phyloP scores from a whole-genome alignment of 2,797 vertebrate genomes.

The Muscicapa comitata region DNA sequence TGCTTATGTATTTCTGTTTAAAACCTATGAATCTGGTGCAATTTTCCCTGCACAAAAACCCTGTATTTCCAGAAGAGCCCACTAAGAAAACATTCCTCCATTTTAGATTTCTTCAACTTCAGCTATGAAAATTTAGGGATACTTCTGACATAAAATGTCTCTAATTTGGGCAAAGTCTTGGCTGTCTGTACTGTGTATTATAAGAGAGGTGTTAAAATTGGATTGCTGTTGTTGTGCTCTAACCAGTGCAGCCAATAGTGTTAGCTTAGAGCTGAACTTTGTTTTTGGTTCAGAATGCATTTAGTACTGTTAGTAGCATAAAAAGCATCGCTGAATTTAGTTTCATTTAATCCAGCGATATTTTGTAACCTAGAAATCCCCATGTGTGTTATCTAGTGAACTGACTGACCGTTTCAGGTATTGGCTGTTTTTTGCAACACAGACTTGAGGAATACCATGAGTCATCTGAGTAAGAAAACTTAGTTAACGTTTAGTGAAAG shows the following conservation, averaged over 20 bases:
- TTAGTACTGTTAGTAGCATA: not conserved
- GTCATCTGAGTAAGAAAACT: not conserved
- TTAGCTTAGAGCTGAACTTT: not conserved
- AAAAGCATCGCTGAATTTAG: not conserved
- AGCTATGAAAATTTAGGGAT: not conserved
- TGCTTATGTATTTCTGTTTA: not conserved
- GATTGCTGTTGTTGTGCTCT: rapidly evolving
- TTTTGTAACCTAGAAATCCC: not conserved
- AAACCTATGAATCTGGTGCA: not conserved
- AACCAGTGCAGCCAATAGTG: not conserved
- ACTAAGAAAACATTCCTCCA: not conserved
- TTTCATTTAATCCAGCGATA: not conserved
- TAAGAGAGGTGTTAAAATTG: not conserved
- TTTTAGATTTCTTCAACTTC: not conserved
- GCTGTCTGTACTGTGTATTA: not conserved
- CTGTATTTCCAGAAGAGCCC: not conserved
- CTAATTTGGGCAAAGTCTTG: not conserved
- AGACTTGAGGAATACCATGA: not conserved
- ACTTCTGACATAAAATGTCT: not conserved
- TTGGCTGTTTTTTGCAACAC: not conserved
- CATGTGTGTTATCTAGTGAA: not conserved
- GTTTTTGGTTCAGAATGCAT: not conserved
- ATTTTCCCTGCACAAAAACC: not conserved
- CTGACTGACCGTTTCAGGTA: not conserved
- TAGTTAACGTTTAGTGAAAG: not conserved